Conservation (phyloP, 2,113 vertebrate species). For the Noctilio leporinus region DNA sequence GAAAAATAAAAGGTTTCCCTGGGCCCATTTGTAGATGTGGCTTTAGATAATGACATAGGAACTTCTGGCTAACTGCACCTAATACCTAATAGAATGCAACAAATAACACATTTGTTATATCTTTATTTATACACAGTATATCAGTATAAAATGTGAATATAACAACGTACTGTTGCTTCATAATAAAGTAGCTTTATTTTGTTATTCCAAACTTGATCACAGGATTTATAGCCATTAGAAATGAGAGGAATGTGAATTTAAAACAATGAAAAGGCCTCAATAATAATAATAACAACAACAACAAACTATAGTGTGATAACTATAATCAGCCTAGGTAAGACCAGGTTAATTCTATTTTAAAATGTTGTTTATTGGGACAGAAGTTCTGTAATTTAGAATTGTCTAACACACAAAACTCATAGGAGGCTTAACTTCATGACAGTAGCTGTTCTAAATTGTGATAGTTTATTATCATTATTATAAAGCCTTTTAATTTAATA, state of each 20-base stretch:
- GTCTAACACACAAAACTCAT: neutral
- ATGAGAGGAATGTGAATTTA: neutral
- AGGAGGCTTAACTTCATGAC: neutral
- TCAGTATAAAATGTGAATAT: neutral
- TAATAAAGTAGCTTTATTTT: neutral
- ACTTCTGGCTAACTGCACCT: neutral
- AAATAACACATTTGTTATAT: neutral
- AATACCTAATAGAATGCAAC: neutral
- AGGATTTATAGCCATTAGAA: neutral
- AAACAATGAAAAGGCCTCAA: neutral
- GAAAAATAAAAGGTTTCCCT: neutral
- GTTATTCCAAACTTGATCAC: neutral
- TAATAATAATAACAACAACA: too few relatives aligned
- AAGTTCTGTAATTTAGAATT: slow-evolving; percentile 1
- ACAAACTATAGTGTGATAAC: neutral
- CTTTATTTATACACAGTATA: neutral
- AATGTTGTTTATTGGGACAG: neutral
- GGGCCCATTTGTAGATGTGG: neutral
- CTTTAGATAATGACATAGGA: neutral
- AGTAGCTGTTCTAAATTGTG: slow-evolving; percentile 17
- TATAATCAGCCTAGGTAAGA: neutral
- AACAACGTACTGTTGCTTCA: neutral
- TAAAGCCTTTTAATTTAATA: slow-evolving; percentile 3
- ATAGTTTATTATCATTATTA: slow-evolving; percentile 8
- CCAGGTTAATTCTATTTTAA: neutral